Conservation (phyloP, 2,113 vertebrate species). For the human region GRCh38 chr6:22046501-22047000, state of each 20-base stretch:
- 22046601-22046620: background rate
- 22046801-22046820: background rate
- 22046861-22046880: background rate
- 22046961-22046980: constrained; percentile 29
- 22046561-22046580: background rate
- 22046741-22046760: background rate
- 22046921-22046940: background rate
- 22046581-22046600: background rate
- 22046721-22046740: background rate
- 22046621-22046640: background rate
- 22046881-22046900: constrained; percentile 25
- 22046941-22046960: background rate
- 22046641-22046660: background rate
- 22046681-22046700: background rate
- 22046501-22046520: background rate
- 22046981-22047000: background rate
- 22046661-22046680: background rate
- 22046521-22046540: background rate
- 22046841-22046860: background rate
- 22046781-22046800: constrained; percentile 1
- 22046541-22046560: background rate
- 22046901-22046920: background rate
- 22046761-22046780: background rate
- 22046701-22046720: background rate
- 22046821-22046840: background rate